Evolutionary conservation across 2,888 invertebrate genomes (phyloP), one percentile per base, ranked within the genome.

Genomic region (Tenodera sinensis): DNA sequence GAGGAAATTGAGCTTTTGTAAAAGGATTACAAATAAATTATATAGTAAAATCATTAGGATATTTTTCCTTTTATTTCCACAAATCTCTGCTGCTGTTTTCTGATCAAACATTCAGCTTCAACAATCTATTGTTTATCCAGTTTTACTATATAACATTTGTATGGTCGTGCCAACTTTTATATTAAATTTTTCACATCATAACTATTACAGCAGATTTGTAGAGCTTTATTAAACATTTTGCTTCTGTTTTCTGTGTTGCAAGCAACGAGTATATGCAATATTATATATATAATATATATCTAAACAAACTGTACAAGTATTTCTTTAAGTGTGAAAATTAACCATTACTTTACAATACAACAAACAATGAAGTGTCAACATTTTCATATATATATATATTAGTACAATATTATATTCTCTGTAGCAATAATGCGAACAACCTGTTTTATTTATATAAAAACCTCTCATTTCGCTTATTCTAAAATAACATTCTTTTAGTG

Each of bases 291-390:
- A 42, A 42, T 42, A 42, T 42, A 42, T 42, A 85, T 84, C 89
- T 89, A 89, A 87, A 89, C 87, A 89, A 83, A 87, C 89, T 89
- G 89, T 89, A 89, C 89, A 89, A 88, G 34, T 85, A 81, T 85
- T 47, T 85, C 27, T 82, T 87, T 81, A 87, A 88, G 88, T 88
- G 88, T 88, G 88, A 89, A 89, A 89, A 83, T 89, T 88, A 88
- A 83, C 88, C 88, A 83, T 83, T 88, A 88, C 88, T 88, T 47
- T 88, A 87, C 84, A 85, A 83, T 88, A 89, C 88, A 89, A 89
- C 86, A 86, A 90, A 89, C 90, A 90, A 89, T 86, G 89, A 88
- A 89, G 89, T 90, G 87, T 90, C 88, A 90, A 90, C 90, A 90
- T 90, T 89, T 89, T 89, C 82, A 89, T 89, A 89, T 89, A 89